Conservation (phyloP, 2,797 vertebrate species). For the Catostomus latipinnis region DNA sequence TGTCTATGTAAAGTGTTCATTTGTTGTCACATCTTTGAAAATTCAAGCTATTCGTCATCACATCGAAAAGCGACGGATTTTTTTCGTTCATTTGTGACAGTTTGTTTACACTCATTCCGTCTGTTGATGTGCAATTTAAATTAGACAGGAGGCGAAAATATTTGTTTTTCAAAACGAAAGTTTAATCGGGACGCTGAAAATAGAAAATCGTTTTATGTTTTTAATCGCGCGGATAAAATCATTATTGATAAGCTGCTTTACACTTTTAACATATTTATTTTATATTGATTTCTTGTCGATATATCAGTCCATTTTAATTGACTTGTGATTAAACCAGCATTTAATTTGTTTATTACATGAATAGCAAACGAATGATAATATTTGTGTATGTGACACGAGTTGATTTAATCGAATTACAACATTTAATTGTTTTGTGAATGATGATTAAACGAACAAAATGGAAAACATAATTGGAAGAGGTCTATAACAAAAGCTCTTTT, state of each 20-base stretch:
- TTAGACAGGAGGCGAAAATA: no score
- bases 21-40: slow-evolving; percentile 33
- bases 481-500: background rate
- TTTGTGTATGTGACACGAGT: background rate
- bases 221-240: background rate
- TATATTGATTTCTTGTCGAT: background rate
- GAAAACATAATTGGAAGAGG: background rate
- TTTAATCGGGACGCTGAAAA: background rate
- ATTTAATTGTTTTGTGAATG: background rate
- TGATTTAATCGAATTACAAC: slow-evolving; percentile 6
- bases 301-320: background rate
- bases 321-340: background rate
- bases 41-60: background rate
- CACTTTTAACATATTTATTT: background rate
- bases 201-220: background rate
- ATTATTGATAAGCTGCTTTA: background rate
- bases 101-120: background rate
- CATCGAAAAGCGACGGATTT: background rate
- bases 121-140: background rate
- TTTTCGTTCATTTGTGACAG: slow-evolving; percentile 42
- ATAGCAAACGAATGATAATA: slow-evolving; percentile 28
- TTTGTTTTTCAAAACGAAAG: background rate
- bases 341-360: slow-evolving; percentile 2
- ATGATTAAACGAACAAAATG: slow-evolving; percentile 25
- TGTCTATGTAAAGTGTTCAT: slow-evolving; percentile 29